Percentiles rank a stretch among this genome's conserved stretches.
Evolutionary conservation across 2,888 invertebrate species (phyloP).

Genomic region (Dynastes maya): DNA sequence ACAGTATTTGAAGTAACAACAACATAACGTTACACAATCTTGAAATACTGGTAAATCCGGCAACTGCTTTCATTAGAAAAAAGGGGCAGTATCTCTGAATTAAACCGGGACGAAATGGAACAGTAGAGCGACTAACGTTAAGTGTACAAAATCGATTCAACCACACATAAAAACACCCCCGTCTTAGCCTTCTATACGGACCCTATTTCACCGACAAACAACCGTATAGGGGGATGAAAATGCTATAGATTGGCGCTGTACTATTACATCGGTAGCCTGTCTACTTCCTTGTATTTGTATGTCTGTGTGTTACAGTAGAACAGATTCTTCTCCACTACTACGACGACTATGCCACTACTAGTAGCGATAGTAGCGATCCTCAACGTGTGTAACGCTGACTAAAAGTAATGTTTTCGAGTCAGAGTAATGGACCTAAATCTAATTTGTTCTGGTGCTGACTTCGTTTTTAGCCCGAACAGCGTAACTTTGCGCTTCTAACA

Average conservation of each 20-base stretch:
- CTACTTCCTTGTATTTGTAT: background rate
- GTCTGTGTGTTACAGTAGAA: background rate
- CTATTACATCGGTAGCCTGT: too few relatives aligned
- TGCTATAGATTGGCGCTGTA: too few relatives aligned
- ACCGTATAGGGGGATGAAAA: background rate
- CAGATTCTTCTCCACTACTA: background rate
- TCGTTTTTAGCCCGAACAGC: slow-evolving; percentile 43
- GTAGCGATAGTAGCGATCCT: background rate
- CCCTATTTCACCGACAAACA: background rate
- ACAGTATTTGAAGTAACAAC: too few relatives aligned
- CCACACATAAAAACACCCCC: slow-evolving; percentile 26
- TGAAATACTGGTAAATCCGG: too few relatives aligned
- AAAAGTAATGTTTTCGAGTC: slow-evolving; percentile 46
- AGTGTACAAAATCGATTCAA: slow-evolving; percentile 17
- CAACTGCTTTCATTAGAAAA: slow-evolving; percentile 24
- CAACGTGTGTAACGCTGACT: slow-evolving; percentile 34
- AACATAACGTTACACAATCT: too few relatives aligned
- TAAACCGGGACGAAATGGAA: background rate
- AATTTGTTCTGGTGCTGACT: slow-evolving; percentile 50
- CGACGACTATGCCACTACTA: background rate
- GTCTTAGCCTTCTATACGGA: background rate
- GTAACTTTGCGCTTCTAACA: slow-evolving; percentile 25
- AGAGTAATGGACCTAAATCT: slow-evolving; percentile 50
- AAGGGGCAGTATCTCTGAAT: background rate
- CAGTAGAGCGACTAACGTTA: too few relatives aligned